Percentiles rank a stretch among this genome's conserved stretches.
Conservation (phyloP, 2,797 vertebrate genomes). For the Meriones psammophilus region DNA sequence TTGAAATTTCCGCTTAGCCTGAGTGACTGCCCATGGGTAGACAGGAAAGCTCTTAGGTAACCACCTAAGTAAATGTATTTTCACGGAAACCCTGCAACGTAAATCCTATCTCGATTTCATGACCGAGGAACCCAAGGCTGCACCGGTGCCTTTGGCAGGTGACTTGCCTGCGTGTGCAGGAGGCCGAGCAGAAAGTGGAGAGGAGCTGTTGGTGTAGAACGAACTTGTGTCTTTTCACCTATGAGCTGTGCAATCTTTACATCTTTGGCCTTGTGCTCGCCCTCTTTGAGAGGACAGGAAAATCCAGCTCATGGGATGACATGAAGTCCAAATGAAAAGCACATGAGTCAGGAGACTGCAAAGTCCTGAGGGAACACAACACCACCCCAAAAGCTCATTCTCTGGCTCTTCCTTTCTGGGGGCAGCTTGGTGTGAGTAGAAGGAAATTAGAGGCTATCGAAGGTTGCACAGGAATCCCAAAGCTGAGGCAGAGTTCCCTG, state of each 20-base stretch:
- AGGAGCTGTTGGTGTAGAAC: neutral
- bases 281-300: neutral
- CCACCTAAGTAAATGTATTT: neutral
- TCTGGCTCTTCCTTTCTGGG: neutral
- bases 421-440: neutral
- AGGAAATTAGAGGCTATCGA: neutral
- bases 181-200: rapidly evolving
- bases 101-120: neutral
- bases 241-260: neutral
- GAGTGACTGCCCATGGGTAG: neutral
- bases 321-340: conserved; percentile 26
- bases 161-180: neutral
- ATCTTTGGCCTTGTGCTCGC: neutral
- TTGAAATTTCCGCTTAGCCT: neutral
- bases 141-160: neutral
- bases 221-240: neutral
- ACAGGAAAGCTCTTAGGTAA: neutral
- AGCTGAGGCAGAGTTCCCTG: neutral
- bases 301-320: neutral
- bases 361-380: neutral
- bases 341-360: neutral
- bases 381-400: neutral
- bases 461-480: neutral
- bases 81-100: neutral
- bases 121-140: neutral